These are phyloP conservation scores for Chionoecetes opilio DNA, from an alignment of 1,140 invertebrate species.

Conservation along the genomic window DNA sequence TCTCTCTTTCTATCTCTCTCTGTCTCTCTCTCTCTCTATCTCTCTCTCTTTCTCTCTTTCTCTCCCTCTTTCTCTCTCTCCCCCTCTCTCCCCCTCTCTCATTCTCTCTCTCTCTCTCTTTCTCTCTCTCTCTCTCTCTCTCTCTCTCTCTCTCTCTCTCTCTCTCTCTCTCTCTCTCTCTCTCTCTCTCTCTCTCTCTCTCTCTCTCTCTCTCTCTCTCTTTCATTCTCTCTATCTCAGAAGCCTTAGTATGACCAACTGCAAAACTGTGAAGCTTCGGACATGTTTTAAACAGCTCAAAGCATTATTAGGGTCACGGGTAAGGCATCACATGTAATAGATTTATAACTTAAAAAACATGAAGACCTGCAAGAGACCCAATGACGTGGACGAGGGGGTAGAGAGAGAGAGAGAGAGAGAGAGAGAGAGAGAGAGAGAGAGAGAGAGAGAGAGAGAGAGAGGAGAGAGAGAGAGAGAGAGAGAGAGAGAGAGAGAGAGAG, in stretches of 20 bases:
- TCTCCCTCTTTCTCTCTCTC: constrained; percentile 19
- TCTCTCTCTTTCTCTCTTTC: constrained; percentile 53
- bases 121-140: not conserved
- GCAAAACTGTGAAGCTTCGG: not conserved
- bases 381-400: not conserved
- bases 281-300: constrained; percentile 25
- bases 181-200: not conserved
- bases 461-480: too few species aligned
- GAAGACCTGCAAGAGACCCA: not conserved
- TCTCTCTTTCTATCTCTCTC: not conserved
- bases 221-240: not conserved
- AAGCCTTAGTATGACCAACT: not conserved
- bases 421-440: not conserved
- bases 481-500: too few species aligned
- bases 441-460: not conserved
- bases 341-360: constrained; percentile 29
- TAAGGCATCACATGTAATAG: constrained; percentile 27
- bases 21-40: not conserved
- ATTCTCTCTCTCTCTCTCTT: not conserved
- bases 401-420: not conserved
- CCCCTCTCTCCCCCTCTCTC: not conserved
- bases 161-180: constrained; percentile 43
- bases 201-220: not conserved
- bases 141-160: constrained; percentile 52
- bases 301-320: not conserved